Percentiles rank a stretch among this genome's conserved stretches.
These are phyloP conservation scores for Porites rus DNA, from an alignment of 92 coral and sea anemone genomes.

Conservation along the genomic window DNA sequence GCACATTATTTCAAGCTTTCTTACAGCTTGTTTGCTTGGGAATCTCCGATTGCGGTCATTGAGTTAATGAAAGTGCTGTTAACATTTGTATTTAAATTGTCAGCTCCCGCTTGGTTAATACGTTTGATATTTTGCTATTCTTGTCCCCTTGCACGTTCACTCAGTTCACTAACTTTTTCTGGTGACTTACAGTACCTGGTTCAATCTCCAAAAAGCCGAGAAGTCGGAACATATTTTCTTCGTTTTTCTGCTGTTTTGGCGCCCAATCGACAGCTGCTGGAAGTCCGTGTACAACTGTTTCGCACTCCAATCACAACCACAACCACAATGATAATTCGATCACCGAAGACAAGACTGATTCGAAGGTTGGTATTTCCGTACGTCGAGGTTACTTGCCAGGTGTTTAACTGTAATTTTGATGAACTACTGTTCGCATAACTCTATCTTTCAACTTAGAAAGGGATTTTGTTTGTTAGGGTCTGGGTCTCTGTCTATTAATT, in stretches of 20 bases:
- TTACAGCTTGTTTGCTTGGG: constrained; percentile 22
- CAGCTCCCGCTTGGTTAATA: constrained; percentile 23
- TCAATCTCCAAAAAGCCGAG: constrained; percentile 88
- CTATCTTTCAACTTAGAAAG: neutral
- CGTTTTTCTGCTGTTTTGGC: constrained; percentile 99
- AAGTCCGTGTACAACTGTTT: constrained; percentile 63
- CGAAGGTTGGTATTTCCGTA: constrained; percentile 74
- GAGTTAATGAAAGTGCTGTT: constrained; percentile 56
- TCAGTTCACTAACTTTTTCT: neutral
- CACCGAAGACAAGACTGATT: constrained; percentile 79
- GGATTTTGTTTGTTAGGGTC: neutral
- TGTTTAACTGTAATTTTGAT: neutral
- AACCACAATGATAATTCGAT: constrained; percentile 84
- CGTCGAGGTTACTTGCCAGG: neutral
- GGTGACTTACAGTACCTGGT: constrained; percentile 70
- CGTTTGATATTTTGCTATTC: constrained; percentile 26
- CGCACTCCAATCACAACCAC: constrained; percentile 78
- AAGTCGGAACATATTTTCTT: constrained; percentile 91
- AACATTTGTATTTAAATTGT: constrained; percentile 22
- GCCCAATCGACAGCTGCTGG: constrained; percentile 85
- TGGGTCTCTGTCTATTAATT: neutral
- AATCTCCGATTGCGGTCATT: constrained; percentile 46
- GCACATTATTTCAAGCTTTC: constrained; percentile 18
- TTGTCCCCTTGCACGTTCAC: neutral
- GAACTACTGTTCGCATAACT: neutral